Evolutionary conservation across 2,797 vertebrate species (phyloP).

Genomic region (Lepus oiostolus): DNA sequence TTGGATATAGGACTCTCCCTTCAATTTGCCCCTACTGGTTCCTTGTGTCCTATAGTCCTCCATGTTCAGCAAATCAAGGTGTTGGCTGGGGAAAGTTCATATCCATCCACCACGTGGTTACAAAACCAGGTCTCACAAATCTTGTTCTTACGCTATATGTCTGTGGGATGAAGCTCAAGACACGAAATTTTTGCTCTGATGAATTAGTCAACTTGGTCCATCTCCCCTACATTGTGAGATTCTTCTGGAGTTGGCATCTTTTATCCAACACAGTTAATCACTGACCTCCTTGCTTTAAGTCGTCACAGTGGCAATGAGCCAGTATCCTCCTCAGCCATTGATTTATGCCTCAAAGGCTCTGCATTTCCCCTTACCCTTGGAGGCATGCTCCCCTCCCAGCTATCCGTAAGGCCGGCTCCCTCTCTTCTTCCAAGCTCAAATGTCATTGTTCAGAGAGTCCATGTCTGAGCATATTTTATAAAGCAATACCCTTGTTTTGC

Average conservation of each 20-base stretch:
- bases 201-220: background rate
- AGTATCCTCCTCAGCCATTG: background rate
- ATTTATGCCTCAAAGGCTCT: no score
- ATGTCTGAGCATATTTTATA: background rate
- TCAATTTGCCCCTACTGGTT: background rate
- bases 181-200: background rate
- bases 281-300: background rate
- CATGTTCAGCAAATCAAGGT: background rate
- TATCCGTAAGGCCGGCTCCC: background rate
- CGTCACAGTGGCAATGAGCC: background rate
- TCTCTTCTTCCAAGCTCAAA: background rate
- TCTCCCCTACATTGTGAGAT: background rate
- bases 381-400: background rate
- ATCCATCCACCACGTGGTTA: background rate
- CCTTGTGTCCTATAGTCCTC: background rate
- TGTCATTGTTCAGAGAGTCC: background rate
- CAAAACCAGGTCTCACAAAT: background rate
- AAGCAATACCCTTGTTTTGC: background rate
- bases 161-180: conserved; percentile 37
- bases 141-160: background rate
- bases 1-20: conserved; percentile 18
- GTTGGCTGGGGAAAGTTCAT: background rate
- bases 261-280: background rate
- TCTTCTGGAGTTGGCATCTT: conserved; percentile 28
- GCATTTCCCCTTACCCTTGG: background rate